Percentiles rank a stretch among this genome's conserved stretches.
Conservation (phyloP, 2,113 vertebrate species). For the Halcyon malimbica region DNA sequence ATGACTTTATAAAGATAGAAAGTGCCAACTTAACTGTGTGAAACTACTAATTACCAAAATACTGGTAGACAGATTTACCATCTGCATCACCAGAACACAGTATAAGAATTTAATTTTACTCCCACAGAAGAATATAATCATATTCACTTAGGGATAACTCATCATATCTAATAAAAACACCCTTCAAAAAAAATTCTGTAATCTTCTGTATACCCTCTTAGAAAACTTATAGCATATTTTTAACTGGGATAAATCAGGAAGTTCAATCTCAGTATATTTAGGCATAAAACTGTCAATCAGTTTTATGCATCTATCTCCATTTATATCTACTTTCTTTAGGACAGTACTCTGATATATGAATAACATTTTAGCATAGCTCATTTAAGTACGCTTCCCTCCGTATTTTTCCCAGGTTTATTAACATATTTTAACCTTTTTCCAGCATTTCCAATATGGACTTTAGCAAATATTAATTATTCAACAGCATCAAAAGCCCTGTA, state of each 20-base stretch:
- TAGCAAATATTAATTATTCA: conserved; percentile 55
- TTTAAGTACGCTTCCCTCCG: conserved; percentile 7
- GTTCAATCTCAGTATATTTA: background rate
- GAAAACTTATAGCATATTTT: background rate
- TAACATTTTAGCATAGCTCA: background rate
- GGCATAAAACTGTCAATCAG: background rate
- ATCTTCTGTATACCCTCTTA: background rate
- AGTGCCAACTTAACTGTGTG: background rate
- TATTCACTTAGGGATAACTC: background rate
- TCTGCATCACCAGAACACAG: background rate
- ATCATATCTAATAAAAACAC: background rate
- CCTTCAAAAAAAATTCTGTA: background rate
- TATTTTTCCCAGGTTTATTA: conserved; percentile 38
- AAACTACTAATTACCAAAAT: background rate
- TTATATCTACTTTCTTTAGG: background rate
- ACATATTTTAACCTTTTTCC: conserved; percentile 61
- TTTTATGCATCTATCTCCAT: background rate
- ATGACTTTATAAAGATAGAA: background rate
- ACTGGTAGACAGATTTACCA: background rate
- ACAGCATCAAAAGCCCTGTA: background rate
- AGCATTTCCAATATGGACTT: conserved; percentile 40
- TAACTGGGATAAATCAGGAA: background rate
- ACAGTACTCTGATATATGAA: background rate
- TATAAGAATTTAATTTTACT: background rate
- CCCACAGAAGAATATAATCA: background rate